Percentiles rank a stretch among this genome's conserved stretches.
Evolutionary conservation across 2,888 invertebrate genomes (phyloP).

Genomic region (Catonia carolina): DNA sequence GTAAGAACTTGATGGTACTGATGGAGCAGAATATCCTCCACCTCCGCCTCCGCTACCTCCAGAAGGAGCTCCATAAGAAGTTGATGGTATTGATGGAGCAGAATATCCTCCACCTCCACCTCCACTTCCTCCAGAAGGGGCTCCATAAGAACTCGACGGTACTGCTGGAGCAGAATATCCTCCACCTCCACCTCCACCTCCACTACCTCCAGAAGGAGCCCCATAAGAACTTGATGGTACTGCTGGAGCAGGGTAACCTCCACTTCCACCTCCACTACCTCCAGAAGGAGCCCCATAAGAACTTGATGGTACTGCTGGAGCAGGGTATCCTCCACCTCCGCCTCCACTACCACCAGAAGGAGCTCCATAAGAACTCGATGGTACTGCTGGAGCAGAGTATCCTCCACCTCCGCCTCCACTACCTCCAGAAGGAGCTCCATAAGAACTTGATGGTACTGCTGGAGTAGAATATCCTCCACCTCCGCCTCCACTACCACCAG

Average conservation of each 20-base stretch:
- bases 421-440: conserved; percentile 15
- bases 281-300: conserved; percentile 12
- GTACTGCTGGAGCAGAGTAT: conserved; percentile 15
- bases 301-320: conserved; percentile 20
- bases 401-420: conserved; percentile 14
- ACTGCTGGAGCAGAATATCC: conserved; percentile 24
- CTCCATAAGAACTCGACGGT: conserved; percentile 8
- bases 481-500: not conserved
- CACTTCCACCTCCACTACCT: not conserved
- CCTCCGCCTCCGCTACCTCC: not conserved
- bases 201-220: conserved; percentile 25
- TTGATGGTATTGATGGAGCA: conserved; percentile 20
- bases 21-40: conserved; percentile 4
- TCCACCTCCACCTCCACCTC: conserved; percentile 29
- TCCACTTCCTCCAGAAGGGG: not conserved
- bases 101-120: conserved; percentile 22
- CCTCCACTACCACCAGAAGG: conserved; percentile 12
- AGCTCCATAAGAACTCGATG: too few relatives aligned
- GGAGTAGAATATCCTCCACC: not conserved
- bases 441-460: conserved; percentile 17
- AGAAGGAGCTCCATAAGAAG: conserved; percentile 12
- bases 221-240: conserved; percentile 27
- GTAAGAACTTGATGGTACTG: conserved; percentile 9
- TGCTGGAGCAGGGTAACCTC: conserved; percentile 2
- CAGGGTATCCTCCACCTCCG: conserved; percentile 25